phyloP scores from a whole-genome alignment of 2,797 vertebrate genomes.

The Mormyrops boulengeri region DNA sequence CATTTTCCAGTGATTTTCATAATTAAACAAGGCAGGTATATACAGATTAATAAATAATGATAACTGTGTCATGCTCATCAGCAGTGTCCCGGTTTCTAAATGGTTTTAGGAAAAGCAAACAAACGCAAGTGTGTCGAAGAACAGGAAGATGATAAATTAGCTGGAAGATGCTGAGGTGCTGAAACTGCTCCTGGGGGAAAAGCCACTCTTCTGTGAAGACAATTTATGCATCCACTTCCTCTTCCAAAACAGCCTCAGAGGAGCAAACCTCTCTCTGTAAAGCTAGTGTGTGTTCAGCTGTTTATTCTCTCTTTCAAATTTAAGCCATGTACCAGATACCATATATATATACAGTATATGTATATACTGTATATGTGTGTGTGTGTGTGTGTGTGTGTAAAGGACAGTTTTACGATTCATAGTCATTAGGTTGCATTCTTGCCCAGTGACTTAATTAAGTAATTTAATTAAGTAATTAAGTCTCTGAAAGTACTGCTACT shows the following conservation, averaged over 20 bases:
- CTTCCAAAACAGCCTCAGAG: slow-evolving; percentile 41
- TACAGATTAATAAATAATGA: background rate
- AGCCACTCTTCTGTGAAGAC: slow-evolving; percentile 54
- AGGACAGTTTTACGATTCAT: background rate
- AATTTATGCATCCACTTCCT: slow-evolving; percentile 47
- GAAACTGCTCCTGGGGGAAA: slow-evolving; percentile 46
- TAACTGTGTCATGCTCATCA: background rate
- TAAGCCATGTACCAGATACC: background rate
- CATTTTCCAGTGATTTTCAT: background rate
- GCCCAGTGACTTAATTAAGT: background rate
- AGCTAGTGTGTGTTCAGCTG: background rate
- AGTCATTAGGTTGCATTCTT: background rate
- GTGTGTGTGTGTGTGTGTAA: background rate
- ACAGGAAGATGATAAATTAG: slow-evolving; percentile 50
- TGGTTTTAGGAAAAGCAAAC: slow-evolving; percentile 56
- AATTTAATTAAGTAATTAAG: background rate
- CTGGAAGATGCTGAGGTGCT: slow-evolving; percentile 56
- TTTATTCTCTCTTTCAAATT: background rate
- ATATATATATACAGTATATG: background rate
- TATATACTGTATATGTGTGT: background rate
- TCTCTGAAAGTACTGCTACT: background rate
- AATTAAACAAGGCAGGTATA: background rate
- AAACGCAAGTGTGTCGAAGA: slow-evolving; percentile 56
- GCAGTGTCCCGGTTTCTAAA: background rate
- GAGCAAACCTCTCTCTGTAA: slow-evolving; percentile 28